phyloP scores from a whole-genome alignment of 2,888 invertebrate genomes.

The Dryomyza anilis region DNA sequence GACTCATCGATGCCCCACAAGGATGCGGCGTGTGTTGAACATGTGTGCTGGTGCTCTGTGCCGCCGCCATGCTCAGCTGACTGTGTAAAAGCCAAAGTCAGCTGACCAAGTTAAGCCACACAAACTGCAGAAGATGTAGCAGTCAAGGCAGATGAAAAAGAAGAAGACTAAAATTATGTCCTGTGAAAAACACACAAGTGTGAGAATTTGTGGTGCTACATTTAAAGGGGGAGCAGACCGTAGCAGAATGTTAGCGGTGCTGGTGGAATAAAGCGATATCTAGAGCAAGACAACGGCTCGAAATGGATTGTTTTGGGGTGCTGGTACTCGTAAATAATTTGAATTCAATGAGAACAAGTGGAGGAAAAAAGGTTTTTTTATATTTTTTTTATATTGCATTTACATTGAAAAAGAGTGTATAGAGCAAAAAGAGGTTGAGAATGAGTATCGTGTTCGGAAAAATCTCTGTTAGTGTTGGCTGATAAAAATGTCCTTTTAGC shows the following conservation, averaged over 20 bases:
- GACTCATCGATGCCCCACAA: not conserved
- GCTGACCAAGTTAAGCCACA: constrained; percentile 7
- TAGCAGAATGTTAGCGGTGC: not conserved
- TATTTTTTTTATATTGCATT: no score
- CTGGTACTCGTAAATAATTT: not conserved
- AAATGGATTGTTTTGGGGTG: not conserved
- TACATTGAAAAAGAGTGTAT: no score
- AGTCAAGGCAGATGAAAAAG: no score
- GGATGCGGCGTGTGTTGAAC: not conserved
- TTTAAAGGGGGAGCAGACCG: not conserved
- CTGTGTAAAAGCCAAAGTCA: constrained; percentile 14
- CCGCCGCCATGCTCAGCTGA: not conserved
- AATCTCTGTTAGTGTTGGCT: not conserved
- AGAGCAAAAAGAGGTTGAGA: no score
- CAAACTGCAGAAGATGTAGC: no score
- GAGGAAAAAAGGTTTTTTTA: no score
- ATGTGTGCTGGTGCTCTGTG: constrained; percentile 8
- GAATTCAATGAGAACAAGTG: not conserved
- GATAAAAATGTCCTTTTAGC: not conserved
- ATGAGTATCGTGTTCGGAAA: not conserved
- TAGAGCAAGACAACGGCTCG: not conserved
- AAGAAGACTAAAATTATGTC: not conserved
- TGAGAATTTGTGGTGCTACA: not conserved
- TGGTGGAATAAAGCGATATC: no score
- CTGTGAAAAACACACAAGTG: constrained; percentile 1